These are phyloP conservation scores for Oceanites oceanicus DNA, from an alignment of 2,113 vertebrate genomes.

Conservation along the genomic window DNA sequence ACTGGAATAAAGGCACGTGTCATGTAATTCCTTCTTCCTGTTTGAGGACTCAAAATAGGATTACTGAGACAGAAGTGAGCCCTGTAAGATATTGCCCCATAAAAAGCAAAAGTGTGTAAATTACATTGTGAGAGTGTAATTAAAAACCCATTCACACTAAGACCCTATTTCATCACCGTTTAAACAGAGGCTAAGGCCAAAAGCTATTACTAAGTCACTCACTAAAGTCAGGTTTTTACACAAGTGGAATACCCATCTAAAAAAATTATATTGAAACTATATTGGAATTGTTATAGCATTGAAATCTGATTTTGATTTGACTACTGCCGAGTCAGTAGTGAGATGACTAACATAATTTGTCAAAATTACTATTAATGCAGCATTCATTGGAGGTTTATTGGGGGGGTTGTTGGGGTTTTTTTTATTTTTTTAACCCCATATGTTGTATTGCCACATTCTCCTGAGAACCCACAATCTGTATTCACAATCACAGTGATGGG, in stretches of 20 bases:
- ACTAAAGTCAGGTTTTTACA: not conserved
- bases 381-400: not conserved
- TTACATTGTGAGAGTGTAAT: not conserved
- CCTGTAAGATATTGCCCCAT: not conserved
- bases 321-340: not conserved
- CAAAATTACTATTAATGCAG: not conserved
- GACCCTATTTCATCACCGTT: not conserved
- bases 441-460: not conserved
- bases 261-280: not conserved
- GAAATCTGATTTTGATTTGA: not conserved
- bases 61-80: not conserved
- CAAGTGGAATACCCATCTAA: not conserved
- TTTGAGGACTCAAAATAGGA: not conserved
- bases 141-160: not conserved
- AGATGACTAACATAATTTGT: not conserved
- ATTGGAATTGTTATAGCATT: not conserved
- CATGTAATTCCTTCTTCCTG: not conserved
- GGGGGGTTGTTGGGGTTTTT: rapidly evolving
- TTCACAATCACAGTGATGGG: not conserved
- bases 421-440: not conserved
- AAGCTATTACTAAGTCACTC: not conserved
- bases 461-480: not conserved
- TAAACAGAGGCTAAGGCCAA: not conserved
- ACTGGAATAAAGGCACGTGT: not conserved
- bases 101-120: not conserved